Evolutionary conservation across 2,113 vertebrate genomes (phyloP).

Genomic region (Xyliphius kryptos): DNA sequence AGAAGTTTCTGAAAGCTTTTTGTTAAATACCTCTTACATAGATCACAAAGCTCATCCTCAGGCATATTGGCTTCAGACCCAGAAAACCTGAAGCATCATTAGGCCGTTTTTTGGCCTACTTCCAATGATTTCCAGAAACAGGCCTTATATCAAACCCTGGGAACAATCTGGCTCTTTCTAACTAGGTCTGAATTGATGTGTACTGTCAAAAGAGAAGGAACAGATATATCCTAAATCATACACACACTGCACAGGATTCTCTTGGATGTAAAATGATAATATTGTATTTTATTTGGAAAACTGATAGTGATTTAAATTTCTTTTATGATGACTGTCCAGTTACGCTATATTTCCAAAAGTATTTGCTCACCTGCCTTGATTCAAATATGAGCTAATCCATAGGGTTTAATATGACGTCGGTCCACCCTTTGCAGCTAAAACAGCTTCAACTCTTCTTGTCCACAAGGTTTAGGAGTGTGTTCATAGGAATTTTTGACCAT

Average conservation of each 20-base stretch:
- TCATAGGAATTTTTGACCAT: too few species aligned
- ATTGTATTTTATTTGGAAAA: neutral
- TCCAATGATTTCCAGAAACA: conserved; percentile 33
- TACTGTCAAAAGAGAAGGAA: conserved; percentile 3
- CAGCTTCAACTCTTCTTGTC: too few species aligned
- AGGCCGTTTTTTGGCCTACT: conserved; percentile 24
- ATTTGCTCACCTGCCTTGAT: too few species aligned
- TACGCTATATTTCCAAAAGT: too few species aligned
- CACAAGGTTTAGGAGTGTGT: too few species aligned
- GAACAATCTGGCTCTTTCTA: conserved; percentile 16
- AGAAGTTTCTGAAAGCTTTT: conserved; percentile 9
- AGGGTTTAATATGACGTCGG: too few species aligned
- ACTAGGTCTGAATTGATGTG: conserved; percentile 19
- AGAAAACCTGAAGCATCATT: conserved; percentile 36
- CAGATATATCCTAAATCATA: conserved; percentile 16
- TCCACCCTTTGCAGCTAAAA: too few species aligned
- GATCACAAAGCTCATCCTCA: conserved; percentile 34
- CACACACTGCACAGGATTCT: conserved; percentile 5
- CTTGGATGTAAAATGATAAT: conserved; percentile 18
- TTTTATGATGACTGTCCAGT: too few species aligned
- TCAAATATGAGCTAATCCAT: too few species aligned
- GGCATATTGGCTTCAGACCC: conserved; percentile 26
- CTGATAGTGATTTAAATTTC: too few species aligned
- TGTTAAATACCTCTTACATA: conserved; percentile 18
- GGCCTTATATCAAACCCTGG: conserved; percentile 23